A percentile compares a stretch with the other conserved stretches of the same genome.
phyloP scores from a whole-genome alignment of 2,888 invertebrate genomes.

The Dendrolimus houi region DNA sequence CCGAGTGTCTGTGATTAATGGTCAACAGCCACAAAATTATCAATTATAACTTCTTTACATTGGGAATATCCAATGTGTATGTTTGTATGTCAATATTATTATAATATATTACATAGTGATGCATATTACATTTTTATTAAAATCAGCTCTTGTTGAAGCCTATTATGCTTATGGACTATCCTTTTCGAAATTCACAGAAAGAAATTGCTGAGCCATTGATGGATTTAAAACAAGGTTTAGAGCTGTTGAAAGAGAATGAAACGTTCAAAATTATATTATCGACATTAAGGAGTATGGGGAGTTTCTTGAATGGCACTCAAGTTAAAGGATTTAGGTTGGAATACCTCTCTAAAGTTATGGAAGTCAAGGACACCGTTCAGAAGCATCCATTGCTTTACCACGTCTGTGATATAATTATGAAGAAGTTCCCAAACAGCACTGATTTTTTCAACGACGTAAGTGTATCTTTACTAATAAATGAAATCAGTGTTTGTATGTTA shows the following conservation, averaged over 20 bases:
- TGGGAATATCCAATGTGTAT: no score
- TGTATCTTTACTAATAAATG: slow-evolving; percentile 1
- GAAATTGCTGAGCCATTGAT: slow-evolving; percentile 99
- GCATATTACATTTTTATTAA: no score
- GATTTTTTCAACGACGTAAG: slow-evolving; percentile 97
- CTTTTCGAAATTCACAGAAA: slow-evolving; percentile 67
- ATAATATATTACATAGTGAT: no score
- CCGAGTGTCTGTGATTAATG: no score
- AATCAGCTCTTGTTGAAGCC: no score
- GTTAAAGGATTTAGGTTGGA: slow-evolving; percentile 98
- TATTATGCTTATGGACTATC: not conserved
- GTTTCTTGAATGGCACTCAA: slow-evolving; percentile 94
- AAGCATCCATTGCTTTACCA: slow-evolving; percentile 99
- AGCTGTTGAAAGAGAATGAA: slow-evolving; percentile 91
- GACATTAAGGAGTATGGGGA: slow-evolving; percentile 95
- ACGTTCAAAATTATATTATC: slow-evolving; percentile 97
- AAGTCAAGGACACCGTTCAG: slow-evolving; percentile 99
- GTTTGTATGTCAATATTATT: no score
- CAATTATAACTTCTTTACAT: no score
- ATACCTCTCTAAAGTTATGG: slow-evolving; percentile 97
- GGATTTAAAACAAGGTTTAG: slow-evolving; percentile 98
- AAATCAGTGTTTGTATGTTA: no score
- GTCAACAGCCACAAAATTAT: no score
- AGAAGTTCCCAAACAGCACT: slow-evolving; percentile 95
- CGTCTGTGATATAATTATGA: slow-evolving; percentile 97